Evolutionary conservation across 2,797 vertebrate genomes (phyloP).

Genomic region (Bradypodion pumilum): DNA sequence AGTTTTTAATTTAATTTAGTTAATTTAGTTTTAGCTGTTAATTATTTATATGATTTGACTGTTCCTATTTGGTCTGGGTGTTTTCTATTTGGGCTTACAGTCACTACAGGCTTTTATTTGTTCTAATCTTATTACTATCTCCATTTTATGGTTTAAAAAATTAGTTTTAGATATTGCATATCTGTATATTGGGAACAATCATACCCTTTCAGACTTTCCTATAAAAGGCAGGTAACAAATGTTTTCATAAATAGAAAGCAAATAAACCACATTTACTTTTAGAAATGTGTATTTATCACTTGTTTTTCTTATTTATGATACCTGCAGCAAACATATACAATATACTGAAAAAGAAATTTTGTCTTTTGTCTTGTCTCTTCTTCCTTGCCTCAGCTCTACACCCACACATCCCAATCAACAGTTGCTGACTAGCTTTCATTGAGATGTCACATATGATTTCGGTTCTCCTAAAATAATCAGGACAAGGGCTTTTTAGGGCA

Average conservation of each 20-base stretch:
- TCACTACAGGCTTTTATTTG: not conserved
- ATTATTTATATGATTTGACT: too few relatives aligned
- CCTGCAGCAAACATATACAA: not conserved
- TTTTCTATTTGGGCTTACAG: not conserved
- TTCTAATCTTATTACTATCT: not conserved
- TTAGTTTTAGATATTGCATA: not conserved
- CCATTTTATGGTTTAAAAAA: not conserved
- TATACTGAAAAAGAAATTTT: not conserved
- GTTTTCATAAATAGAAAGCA: not conserved
- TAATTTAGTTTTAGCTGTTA: too few relatives aligned
- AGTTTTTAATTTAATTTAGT: too few relatives aligned
- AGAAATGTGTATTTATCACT: not conserved
- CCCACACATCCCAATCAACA: slow-evolving; percentile 4
- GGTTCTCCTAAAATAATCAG: slow-evolving; percentile 19
- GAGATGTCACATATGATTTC: slow-evolving; percentile 18
- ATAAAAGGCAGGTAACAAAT: not conserved
- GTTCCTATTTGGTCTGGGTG: not conserved
- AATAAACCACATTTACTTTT: not conserved
- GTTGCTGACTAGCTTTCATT: not conserved
- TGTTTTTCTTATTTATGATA: not conserved
- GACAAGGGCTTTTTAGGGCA: slow-evolving; percentile 7
- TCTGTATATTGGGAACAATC: not conserved
- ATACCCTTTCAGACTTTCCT: not conserved
- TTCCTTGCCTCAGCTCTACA: not conserved
- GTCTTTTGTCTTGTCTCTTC: not conserved